A percentile compares a stretch with the other conserved stretches of the same genome.
Evolutionary conservation across 1,140 invertebrate species (phyloP).

Genomic region (Tribolium castaneum): DNA sequence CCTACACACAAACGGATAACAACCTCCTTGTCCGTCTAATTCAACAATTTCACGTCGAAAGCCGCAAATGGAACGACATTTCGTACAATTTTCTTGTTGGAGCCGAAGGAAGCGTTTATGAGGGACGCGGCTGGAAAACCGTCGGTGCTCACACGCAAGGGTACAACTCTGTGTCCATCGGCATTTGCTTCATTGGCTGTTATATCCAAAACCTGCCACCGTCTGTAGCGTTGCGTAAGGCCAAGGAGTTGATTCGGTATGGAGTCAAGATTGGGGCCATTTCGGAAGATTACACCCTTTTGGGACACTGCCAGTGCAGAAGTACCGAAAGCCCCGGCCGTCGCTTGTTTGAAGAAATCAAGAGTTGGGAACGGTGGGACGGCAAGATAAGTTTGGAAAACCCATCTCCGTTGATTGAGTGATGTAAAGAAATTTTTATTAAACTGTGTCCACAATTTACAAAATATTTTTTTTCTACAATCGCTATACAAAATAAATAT

Average conservation of each 20-base stretch:
- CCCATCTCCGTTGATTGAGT: slow-evolving; percentile 50
- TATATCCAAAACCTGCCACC: slow-evolving; percentile 65
- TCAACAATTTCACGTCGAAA: slow-evolving; percentile 64
- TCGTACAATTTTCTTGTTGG: slow-evolving; percentile 69
- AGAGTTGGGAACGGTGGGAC: slow-evolving; percentile 49
- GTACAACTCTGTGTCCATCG: slow-evolving; percentile 73
- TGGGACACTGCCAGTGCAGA: slow-evolving; percentile 67
- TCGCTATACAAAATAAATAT: too few species aligned
- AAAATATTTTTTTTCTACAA: too few species aligned
- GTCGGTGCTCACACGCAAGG: slow-evolving; percentile 73
- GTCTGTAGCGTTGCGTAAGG: slow-evolving; percentile 57
- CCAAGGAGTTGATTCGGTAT: slow-evolving; percentile 61
- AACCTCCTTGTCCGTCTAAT: slow-evolving; percentile 63
- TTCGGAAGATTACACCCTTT: slow-evolving; percentile 64
- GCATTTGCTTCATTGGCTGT: slow-evolving; percentile 74
- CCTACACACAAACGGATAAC: slow-evolving; percentile 63
- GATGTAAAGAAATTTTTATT: slow-evolving; percentile 34
- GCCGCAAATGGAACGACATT: slow-evolving; percentile 65
- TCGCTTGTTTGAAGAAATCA: slow-evolving; percentile 60
- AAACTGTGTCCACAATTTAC: not conserved
- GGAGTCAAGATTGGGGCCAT: slow-evolving; percentile 65
- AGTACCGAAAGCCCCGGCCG: slow-evolving; percentile 63
- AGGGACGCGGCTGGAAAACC: slow-evolving; percentile 72
- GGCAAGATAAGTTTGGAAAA: not conserved
- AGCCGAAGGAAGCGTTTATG: slow-evolving; percentile 68